Conservation (phyloP, 2,113 vertebrate species). For the Bos indicus region DNA sequence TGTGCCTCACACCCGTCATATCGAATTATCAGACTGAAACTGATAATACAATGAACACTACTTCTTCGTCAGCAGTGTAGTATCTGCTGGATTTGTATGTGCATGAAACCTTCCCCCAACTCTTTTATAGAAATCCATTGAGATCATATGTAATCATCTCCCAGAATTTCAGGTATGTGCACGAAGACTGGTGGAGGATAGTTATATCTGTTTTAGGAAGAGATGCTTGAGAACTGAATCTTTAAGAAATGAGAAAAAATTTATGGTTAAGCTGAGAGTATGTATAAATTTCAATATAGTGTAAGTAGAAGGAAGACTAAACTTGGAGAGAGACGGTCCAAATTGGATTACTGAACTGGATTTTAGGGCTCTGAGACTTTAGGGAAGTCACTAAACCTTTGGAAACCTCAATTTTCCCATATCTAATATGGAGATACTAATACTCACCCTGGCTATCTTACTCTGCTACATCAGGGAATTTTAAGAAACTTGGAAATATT, state of each 20-base stretch:
- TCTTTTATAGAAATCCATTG: background rate
- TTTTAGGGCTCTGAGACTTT: background rate
- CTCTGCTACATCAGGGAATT: background rate
- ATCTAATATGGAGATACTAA: background rate
- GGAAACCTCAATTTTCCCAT: background rate
- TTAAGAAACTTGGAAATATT: background rate
- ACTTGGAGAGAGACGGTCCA: background rate
- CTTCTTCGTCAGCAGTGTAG: slow-evolving; percentile 18
- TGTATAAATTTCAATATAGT: background rate
- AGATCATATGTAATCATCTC: background rate
- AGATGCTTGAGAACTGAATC: background rate
- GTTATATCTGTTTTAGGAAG: background rate
- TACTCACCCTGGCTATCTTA: background rate
- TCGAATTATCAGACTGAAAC: slow-evolving; percentile 72
- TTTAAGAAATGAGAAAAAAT: background rate
- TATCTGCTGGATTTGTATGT: slow-evolving; percentile 27
- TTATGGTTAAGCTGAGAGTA: background rate
- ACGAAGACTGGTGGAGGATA: background rate
- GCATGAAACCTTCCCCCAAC: background rate
- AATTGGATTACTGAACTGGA: background rate
- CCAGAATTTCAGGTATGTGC: background rate
- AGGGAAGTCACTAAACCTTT: background rate
- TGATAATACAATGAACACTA: slow-evolving; percentile 58
- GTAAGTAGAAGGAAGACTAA: background rate
- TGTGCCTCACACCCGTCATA: slow-evolving; percentile 70